Base-by-base conservation (phyloP, 2,113 vertebrate species). In the Saccopteryx leptura region DNA sequence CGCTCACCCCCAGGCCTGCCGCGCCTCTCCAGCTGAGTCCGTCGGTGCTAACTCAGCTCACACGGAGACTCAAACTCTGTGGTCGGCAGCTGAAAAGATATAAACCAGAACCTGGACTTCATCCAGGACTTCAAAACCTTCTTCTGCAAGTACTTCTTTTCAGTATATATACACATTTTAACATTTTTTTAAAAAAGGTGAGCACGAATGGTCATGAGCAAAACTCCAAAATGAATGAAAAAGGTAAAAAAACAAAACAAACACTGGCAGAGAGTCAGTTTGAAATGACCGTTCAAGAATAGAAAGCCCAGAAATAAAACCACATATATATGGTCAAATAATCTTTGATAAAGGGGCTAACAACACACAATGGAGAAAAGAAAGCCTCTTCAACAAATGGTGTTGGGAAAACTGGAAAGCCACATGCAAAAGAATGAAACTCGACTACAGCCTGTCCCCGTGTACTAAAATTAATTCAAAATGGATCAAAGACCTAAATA, bases 231-330 rank as follows among this genome's bases (percentile, higher is more conserved):
- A 69, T 31, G 80, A 65, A 24, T 14, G 18, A 82, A 87, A 81
- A 48, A 28, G 0, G 18, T 21, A 23, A 81, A 18, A 46, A 74
- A 90, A 76, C 9, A 24, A n/a, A 8, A 18, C 39, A 39, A 17
- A n/a, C 50, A 33, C 60, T 33, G 65, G n/a, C 4, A 95, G 68
- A 66, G 54, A 92, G 26, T 13, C 58, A 18, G 56, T 92, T 88
- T 88, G 26, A 88, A 95, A 85, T 12, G 18, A 24, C 28, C 86
- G n/a, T n/a, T n/a, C n/a, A n/a, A n/a, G n/a, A n/a, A n/a, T n/a
- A n/a, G n/a, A n/a, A n/a, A n/a, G n/a, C n/a, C n/a, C n/a, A n/a
- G n/a, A n/a, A n/a, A n/a, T n/a, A n/a, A n/a, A n/a, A n/a, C n/a
- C n/a, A n/a, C n/a, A n/a, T n/a, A n/a, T n/a, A n/a, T n/a, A n/a